Conservation (phyloP, 2,797 vertebrate species). For the Meda fulgida region DNA sequence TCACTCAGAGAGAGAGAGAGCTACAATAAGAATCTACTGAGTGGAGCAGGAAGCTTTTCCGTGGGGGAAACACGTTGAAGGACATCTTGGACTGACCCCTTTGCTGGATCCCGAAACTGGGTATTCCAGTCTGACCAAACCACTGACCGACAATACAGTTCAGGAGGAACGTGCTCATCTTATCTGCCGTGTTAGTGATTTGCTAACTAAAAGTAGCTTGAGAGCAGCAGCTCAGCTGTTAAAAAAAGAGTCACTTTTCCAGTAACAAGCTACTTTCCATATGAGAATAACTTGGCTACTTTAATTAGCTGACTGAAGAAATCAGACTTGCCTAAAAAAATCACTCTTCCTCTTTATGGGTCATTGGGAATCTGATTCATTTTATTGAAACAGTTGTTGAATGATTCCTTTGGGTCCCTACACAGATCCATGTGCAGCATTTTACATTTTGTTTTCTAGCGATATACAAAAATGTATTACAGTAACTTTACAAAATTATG, state of each 20-base stretch:
- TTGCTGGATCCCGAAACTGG: conserved; percentile 34
- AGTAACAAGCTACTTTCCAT: conserved; percentile 18
- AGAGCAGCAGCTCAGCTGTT: background rate
- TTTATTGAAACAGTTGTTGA: background rate
- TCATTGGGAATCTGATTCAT: background rate
- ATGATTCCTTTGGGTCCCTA: background rate
- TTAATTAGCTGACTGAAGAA: background rate
- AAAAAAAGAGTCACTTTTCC: background rate
- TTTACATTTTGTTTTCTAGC: background rate
- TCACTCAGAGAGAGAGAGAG: conserved; percentile 34
- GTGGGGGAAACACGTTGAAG: conserved; percentile 38
- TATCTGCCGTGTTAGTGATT: background rate
- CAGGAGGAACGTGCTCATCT: background rate
- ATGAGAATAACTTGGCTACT: background rate
- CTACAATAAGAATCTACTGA: conserved; percentile 55
- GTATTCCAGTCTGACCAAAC: conserved; percentile 45
- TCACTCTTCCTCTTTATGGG: background rate
- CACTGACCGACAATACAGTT: background rate
- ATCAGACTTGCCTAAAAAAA: background rate
- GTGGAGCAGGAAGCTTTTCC: conserved; percentile 53
- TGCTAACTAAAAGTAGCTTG: background rate
- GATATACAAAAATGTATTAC: background rate
- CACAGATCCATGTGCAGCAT: background rate
- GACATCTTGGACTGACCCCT: conserved; percentile 46
- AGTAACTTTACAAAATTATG: background rate